These are phyloP conservation scores for Muscicapa striata DNA, from an alignment of 2,797 vertebrate species.

Conservation along the genomic window DNA sequence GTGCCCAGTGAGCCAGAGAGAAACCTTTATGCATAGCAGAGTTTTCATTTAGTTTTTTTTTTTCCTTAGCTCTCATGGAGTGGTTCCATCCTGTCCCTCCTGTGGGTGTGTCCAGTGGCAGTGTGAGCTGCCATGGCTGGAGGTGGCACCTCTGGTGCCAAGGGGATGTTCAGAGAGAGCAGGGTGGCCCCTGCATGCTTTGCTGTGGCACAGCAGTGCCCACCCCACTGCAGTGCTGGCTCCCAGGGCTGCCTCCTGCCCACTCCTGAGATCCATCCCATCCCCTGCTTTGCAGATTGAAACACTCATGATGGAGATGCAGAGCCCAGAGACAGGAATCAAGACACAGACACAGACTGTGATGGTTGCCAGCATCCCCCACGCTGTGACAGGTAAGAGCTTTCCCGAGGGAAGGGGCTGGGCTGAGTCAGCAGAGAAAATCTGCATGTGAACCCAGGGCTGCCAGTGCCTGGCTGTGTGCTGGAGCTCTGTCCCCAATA, in stretches of 20 bases:
- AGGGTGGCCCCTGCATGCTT: fast-evolving
- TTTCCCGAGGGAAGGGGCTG: fast-evolving
- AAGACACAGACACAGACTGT: constrained; percentile 89
- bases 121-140: not conserved
- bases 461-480: not conserved
- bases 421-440: not conserved
- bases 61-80: not conserved
- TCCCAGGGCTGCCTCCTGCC: not conserved
- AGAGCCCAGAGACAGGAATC: constrained; percentile 87
- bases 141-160: not conserved
- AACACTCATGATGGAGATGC: constrained; percentile 91
- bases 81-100: not conserved
- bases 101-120: not conserved
- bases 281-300: constrained; percentile 82
- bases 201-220: not conserved
- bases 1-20: not conserved
- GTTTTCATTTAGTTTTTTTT: not conserved
- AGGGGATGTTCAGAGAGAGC: not conserved
- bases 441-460: not conserved
- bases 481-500: not conserved
- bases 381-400: constrained; percentile 88
- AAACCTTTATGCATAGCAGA: not conserved
- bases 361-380: constrained; percentile 87
- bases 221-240: not conserved
- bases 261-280: fast-evolving